Evolutionary conservation across 2,888 invertebrate genomes (phyloP), one percentile per base, ranked within the genome.

Genomic region (Yponomeuta cagnagella): DNA sequence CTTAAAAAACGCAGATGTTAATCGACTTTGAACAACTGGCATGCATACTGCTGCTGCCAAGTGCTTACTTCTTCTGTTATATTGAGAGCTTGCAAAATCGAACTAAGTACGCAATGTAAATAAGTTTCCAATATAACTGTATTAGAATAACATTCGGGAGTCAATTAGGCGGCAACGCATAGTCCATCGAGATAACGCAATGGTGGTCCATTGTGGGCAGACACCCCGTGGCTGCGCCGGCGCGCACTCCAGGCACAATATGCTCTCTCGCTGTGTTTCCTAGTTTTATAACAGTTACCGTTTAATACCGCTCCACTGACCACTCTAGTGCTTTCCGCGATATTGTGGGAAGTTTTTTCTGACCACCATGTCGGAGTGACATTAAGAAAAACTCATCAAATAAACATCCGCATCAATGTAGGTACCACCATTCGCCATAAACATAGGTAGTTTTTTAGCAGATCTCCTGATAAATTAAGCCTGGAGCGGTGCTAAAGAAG

Each of bases 91-190:
- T 43, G 43, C 43, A 43, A 43, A 43, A 43, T 15, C 12, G 52
- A 58, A 15, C 12, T 15, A 58, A 15, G 3, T 58, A 4, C 15
- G 15, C 52, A 64, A 64, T 64, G 30, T 64, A 23, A 79, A 82
- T 82, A 78, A 73, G 78, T 77, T 81, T 82, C 82, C 80, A 88
- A 87, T 88, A 88, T 86, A 81, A 82, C 86, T 85, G 84, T 89
- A 91, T 91, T 89, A 88, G 86, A 89, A 86, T 87, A 86, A 82
- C 84, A 80, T 89, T 90, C 90, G 89, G 90, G 81, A 90, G 86
- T 91, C 91, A 91, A 92, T 91, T 90, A 89, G 87, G 90, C 90
- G 89, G 86, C 81, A 87, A 86, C 83, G 85, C 88, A 89, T 88
- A 87, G 90, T 84, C 87, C 88, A 89, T 90, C 90, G 87, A 87